These are phyloP conservation scores for Arenaria interpres DNA, from an alignment of 2,113 vertebrate species.

Conservation along the genomic window DNA sequence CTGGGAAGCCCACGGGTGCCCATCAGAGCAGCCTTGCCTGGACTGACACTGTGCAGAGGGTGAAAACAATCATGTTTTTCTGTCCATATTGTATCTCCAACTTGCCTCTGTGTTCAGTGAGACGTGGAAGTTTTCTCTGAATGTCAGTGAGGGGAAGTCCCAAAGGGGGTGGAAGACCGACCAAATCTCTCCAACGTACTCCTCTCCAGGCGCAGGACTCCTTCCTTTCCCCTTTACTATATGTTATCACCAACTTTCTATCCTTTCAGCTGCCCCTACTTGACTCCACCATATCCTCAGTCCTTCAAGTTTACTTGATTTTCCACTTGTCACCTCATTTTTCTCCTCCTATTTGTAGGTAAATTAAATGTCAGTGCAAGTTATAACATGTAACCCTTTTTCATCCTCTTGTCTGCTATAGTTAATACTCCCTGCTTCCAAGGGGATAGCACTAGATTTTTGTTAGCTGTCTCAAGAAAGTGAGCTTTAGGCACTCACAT, in stretches of 20 bases:
- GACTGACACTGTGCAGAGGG: neutral
- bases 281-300: neutral
- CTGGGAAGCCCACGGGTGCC: neutral
- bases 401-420: neutral
- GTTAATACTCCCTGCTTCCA: neutral
- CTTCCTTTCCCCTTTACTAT: neutral
- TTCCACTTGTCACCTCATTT: neutral
- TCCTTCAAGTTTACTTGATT: neutral
- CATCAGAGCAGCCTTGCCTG: neutral
- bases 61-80: neutral
- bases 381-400: neutral
- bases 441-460: neutral
- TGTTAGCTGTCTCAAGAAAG: neutral
- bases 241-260: neutral
- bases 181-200: neutral
- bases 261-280: neutral
- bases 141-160: neutral
- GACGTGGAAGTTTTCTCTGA: neutral
- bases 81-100: neutral
- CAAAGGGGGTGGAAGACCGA: rapidly evolving
- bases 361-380: neutral
- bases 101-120: neutral
- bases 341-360: neutral
- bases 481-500: neutral
- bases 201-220: neutral